These are phyloP conservation scores for Sminthurinus aureus DNA, from an alignment of 2,888 invertebrate genomes.

Conservation along the genomic window DNA sequence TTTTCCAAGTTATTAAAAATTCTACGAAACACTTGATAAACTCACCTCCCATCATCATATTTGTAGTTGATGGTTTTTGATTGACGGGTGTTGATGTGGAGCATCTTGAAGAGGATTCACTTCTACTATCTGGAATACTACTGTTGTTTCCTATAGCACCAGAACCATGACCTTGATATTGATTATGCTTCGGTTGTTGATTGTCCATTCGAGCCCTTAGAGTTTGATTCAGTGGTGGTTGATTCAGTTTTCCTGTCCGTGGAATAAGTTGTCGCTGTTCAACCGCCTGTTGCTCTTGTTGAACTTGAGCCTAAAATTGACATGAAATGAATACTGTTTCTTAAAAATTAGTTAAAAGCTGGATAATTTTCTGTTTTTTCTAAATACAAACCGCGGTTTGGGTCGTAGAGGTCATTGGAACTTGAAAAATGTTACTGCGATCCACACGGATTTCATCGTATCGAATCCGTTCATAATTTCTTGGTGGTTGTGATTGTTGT, in stretches of 20 bases:
- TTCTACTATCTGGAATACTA: not conserved
- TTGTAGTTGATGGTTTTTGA: not conserved
- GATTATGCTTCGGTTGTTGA: not conserved
- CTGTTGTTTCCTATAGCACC: not conserved
- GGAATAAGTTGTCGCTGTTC: not conserved
- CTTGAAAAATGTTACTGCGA: not conserved
- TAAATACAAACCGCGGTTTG: not conserved
- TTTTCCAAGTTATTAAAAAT: too few relatives aligned
- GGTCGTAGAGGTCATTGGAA: not conserved
- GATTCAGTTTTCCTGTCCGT: not conserved
- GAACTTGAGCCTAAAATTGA: not conserved
- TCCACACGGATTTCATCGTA: not conserved
- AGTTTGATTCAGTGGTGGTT: not conserved
- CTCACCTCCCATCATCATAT: conserved; percentile 22
- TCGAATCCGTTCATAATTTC: not conserved
- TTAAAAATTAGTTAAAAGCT: not conserved
- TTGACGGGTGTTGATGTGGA: not conserved
- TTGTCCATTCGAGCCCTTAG: not conserved
- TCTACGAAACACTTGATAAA: too few relatives aligned
- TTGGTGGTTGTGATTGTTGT: not conserved
- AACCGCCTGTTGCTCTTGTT: not conserved
- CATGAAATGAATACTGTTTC: not conserved
- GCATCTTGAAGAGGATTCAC: not conserved
- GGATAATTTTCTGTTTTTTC: too few relatives aligned
- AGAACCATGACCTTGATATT: not conserved